phyloP scores from a whole-genome alignment of 1,140 invertebrate genomes.

The Caenorhabditis tropicalis region DNA sequence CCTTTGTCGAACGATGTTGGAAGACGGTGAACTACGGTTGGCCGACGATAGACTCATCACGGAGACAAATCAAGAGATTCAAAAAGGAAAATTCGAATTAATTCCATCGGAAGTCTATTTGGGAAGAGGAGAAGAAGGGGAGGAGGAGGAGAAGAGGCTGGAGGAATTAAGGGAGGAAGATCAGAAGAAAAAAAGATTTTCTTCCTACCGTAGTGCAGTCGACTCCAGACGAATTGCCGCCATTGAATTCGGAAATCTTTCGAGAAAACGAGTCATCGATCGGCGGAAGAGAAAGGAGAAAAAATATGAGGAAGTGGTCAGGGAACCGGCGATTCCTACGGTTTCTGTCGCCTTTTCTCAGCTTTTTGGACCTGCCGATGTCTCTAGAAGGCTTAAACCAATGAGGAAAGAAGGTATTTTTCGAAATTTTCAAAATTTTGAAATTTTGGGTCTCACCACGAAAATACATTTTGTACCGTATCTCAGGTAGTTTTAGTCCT shows the following conservation, averaged over 20 bases:
- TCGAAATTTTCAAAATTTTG: no score
- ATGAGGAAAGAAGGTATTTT: conserved; percentile 41
- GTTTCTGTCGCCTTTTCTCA: conserved; percentile 15
- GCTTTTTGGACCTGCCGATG: conserved; percentile 40
- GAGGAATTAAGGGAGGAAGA: not conserved
- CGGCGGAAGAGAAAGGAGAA: not conserved
- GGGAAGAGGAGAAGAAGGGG: not conserved
- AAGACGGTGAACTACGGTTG: not conserved
- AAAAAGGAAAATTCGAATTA: not conserved
- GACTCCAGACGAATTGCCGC: not conserved
- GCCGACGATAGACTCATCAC: not conserved
- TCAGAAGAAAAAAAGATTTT: no score
- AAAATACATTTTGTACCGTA: no score
- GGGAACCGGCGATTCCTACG: conserved; percentile 33
- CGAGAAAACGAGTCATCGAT: not conserved
- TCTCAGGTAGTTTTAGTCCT: no score
- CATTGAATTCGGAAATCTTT: not conserved
- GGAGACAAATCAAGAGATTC: not conserved
- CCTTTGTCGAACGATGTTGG: not conserved
- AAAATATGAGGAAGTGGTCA: not conserved
- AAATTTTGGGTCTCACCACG: no score
- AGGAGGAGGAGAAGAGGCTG: not conserved
- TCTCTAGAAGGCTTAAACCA: conserved; percentile 33
- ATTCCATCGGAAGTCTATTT: not conserved
- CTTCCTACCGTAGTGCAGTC: not conserved